Conservation (phyloP, 1,140 invertebrate genomes). For the Maconellicoccus hirsutus region DNA sequence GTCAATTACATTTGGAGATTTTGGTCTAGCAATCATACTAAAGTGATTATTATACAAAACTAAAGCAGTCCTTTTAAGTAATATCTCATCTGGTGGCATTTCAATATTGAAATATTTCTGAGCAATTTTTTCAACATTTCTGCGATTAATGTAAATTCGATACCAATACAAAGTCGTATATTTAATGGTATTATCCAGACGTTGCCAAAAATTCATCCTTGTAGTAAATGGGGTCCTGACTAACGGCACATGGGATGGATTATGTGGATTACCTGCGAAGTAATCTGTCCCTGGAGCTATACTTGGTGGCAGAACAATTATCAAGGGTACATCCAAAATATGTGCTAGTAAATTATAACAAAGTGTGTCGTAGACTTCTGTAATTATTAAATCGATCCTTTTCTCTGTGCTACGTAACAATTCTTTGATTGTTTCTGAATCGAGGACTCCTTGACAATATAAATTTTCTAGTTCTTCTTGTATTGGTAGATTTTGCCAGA, state of each 20-base stretch:
- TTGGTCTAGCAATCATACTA: constrained; percentile 27
- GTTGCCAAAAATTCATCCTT: background rate
- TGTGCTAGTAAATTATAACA: background rate
- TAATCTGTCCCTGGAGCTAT: background rate
- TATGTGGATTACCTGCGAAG: background rate
- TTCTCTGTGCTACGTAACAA: background rate
- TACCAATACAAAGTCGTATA: no score
- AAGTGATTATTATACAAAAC: constrained; percentile 16
- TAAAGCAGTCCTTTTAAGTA: background rate
- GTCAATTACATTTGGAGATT: constrained; percentile 32
- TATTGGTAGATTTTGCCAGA: no score
- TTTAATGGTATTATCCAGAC: background rate
- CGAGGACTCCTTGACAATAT: no score
- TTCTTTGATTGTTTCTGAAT: no score
- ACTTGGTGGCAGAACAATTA: background rate
- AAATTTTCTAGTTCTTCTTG: background rate
- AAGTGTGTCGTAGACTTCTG: background rate
- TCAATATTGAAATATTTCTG: background rate
- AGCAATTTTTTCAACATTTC: background rate
- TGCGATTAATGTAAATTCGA: background rate
- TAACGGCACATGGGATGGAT: background rate
- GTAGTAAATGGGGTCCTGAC: background rate
- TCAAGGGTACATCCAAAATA: background rate
- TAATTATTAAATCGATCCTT: background rate
- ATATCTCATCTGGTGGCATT: background rate